Percentiles rank a stretch among this genome's conserved stretches.
These are phyloP conservation scores for Nyctibius grandis DNA, from an alignment of 2,797 vertebrate species.

Conservation along the genomic window DNA sequence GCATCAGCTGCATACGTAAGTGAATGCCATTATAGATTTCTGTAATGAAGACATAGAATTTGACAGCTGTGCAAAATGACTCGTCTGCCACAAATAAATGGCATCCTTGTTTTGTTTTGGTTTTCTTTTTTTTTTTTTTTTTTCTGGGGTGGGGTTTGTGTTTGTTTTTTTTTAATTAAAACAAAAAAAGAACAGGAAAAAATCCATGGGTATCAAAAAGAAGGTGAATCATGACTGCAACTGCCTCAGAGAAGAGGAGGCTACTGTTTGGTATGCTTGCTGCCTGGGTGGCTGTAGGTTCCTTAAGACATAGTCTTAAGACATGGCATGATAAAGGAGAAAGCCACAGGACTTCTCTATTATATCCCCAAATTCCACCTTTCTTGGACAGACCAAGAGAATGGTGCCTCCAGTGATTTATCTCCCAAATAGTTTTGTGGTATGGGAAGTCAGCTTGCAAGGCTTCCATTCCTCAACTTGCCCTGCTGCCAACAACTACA, in stretches of 20 bases:
- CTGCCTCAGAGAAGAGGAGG: not conserved
- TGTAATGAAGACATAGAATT: not conserved
- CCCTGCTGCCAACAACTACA: not conserved
- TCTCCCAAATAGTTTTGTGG: not conserved
- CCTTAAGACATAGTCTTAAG: not conserved
- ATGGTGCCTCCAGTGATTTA: not conserved
- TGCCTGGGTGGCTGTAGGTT: not conserved
- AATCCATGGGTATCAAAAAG: not conserved
- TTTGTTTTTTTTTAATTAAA: not conserved
- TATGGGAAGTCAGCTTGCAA: not conserved
- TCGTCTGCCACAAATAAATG: not conserved
- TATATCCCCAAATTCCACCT: not conserved
- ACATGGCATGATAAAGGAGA: not conserved
- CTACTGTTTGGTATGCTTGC: not conserved
- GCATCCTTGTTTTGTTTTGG: not conserved
- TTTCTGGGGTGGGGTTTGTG: not conserved
- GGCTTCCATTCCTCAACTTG: not conserved
- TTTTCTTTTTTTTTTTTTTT: too few relatives aligned
- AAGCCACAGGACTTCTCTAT: not conserved
- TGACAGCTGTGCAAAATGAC: not conserved
- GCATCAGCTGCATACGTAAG: not conserved
- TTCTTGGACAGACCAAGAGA: not conserved
- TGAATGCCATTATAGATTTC: not conserved
- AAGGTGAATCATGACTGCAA: not conserved
- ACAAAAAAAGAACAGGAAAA: not conserved